Evolutionary conservation across 2,113 vertebrate genomes (phyloP).

Genomic region (Paradisaea rubra): DNA sequence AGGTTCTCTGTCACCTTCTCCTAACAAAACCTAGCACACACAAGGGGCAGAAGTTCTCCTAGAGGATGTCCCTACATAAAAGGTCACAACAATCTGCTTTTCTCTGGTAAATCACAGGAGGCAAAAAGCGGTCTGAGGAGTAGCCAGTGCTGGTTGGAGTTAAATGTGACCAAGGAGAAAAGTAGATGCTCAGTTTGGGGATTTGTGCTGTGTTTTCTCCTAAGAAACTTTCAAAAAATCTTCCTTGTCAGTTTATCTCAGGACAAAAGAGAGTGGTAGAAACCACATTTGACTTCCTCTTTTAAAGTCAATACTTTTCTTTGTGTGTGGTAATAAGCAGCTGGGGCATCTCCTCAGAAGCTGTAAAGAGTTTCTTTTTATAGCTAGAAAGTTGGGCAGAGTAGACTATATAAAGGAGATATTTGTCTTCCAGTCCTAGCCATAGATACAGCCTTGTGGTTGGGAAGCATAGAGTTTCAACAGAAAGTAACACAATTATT

Average conservation of each 20-base stretch:
- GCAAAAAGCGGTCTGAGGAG: background rate
- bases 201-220: background rate
- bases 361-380: background rate
- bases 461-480: background rate
- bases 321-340: background rate
- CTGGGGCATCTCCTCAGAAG: background rate
- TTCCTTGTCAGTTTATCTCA: background rate
- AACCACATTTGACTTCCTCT: background rate
- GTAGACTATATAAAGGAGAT: background rate
- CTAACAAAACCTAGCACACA: background rate
- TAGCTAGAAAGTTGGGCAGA: background rate
- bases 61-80: background rate
- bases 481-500: background rate
- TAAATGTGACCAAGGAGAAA: background rate
- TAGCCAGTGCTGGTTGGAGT: background rate
- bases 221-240: background rate
- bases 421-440: background rate
- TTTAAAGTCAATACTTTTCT: background rate
- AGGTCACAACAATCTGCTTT: background rate
- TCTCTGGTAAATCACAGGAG: background rate
- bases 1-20: background rate
- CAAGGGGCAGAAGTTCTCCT: background rate
- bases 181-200: background rate
- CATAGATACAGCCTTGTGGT: background rate
- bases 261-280: background rate